Percentiles rank a stretch among this genome's conserved stretches.
Conservation (phyloP, 2,797 vertebrate genomes). For the Apogon talboti region DNA sequence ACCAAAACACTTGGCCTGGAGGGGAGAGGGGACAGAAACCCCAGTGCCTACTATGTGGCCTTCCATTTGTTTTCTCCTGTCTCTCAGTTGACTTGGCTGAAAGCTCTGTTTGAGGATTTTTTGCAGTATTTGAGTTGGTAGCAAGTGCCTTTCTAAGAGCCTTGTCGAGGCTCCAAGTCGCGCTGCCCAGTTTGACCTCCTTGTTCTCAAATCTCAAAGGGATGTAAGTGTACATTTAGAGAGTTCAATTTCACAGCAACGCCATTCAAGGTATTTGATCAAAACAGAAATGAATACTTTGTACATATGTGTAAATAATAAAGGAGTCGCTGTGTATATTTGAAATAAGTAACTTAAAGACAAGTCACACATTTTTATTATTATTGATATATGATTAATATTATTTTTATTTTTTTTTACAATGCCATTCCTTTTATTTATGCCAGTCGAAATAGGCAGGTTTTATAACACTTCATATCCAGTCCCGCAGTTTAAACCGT, state of each 20-base stretch:
- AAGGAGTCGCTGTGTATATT: slow-evolving; percentile 99
- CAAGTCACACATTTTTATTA: slow-evolving; percentile 88
- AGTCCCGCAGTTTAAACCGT: slow-evolving; percentile 79
- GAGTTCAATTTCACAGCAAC: slow-evolving; percentile 85
- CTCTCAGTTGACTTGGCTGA: slow-evolving; percentile 74
- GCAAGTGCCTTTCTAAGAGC: slow-evolving; percentile 96
- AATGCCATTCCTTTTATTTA: slow-evolving; percentile 94
- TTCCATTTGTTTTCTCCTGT: slow-evolving; percentile 84
- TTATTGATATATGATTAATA: slow-evolving; percentile 66
- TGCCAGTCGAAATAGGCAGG: slow-evolving; percentile 85
- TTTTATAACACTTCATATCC: slow-evolving; percentile 88
- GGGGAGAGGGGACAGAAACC: slow-evolving; percentile 78
- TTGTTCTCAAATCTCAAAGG: slow-evolving; percentile 81
- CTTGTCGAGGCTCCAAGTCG: slow-evolving; percentile 70
- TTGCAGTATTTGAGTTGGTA: slow-evolving; percentile 92
- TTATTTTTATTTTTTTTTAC: slow-evolving; percentile 84
- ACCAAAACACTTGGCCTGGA: slow-evolving; percentile 79
- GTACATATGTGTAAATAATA: slow-evolving; percentile 98
- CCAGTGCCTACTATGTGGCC: slow-evolving; percentile 94
- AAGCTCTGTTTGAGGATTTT: slow-evolving; percentile 73
- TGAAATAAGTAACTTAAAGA: slow-evolving; percentile 98
- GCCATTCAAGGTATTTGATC: slow-evolving; percentile 88
- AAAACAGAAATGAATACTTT: slow-evolving; percentile 85
- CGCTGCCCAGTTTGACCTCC: slow-evolving; percentile 83
- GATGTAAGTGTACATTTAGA: slow-evolving; percentile 74